Evolutionary conservation across 2,113 vertebrate species (phyloP).

Genomic region (Petroica traversi): DNA sequence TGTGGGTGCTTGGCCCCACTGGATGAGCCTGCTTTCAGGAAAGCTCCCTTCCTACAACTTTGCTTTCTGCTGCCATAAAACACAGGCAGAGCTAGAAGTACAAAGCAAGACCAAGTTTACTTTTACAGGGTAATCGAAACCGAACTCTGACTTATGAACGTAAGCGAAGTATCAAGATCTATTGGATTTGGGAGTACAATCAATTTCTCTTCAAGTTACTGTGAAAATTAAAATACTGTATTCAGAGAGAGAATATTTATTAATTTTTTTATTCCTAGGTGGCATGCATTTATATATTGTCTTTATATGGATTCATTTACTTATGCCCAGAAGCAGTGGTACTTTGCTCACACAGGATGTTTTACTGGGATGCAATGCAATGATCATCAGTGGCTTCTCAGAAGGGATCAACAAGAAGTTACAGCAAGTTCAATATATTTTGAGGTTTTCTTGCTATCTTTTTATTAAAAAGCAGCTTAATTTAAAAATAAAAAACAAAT

Average conservation of each 20-base stretch:
- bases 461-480: neutral
- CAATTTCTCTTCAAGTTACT: neutral
- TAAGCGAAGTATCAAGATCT: neutral
- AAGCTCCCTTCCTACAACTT: neutral
- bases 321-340: neutral
- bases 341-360: neutral
- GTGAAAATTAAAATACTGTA: neutral
- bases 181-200: neutral
- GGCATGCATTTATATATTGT: neutral
- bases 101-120: neutral
- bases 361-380: neutral
- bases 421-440: neutral
- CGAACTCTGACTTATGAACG: neutral
- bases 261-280: neutral
- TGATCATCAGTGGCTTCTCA: neutral
- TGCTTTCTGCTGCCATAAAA: neutral
- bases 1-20: neutral
- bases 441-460: neutral
- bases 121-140: neutral
- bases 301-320: neutral
- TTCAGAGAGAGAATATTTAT: neutral
- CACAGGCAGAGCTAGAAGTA: neutral
- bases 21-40: neutral
- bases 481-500: neutral
- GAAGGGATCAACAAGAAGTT: neutral